phyloP scores from a whole-genome alignment of 2,888 invertebrate genomes.

The Sturmia bella region DNA sequence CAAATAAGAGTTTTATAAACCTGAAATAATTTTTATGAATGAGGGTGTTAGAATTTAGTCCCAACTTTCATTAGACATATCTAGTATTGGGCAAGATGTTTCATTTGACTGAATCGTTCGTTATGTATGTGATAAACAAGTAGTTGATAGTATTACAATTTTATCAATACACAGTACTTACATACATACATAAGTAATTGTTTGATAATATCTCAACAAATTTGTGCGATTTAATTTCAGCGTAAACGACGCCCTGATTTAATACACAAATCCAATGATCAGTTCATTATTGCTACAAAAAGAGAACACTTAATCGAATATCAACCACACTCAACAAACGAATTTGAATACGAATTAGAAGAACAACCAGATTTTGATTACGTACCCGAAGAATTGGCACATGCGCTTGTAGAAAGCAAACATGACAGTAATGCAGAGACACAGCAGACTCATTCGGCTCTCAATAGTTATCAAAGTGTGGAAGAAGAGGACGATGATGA shows the following conservation, averaged over 20 bases:
- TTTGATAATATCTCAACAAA: background rate
- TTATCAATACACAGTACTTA: conserved; percentile 2
- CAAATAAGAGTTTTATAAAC: too few species aligned
- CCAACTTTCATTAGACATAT: too few species aligned
- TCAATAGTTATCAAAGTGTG: conserved; percentile 8
- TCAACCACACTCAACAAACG: conserved; percentile 33
- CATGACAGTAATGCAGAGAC: conserved; percentile 28
- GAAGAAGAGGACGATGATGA: conserved; percentile 31
- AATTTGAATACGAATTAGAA: conserved; percentile 48
- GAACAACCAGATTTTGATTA: conserved; percentile 58
- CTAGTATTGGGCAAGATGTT: too few species aligned
- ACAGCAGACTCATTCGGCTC: conserved; percentile 20
- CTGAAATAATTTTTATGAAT: too few species aligned
- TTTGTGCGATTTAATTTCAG: conserved; percentile 29
- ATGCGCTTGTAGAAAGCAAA: conserved; percentile 43
- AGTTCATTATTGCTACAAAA: conserved; percentile 10
- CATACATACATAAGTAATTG: background rate
- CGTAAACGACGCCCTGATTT: conserved; percentile 53
- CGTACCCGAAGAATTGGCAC: conserved; percentile 42
- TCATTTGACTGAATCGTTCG: too few species aligned
- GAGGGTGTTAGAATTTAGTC: too few species aligned
- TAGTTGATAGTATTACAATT: too few species aligned
- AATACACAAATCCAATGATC: conserved; percentile 16
- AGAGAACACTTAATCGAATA: conserved; percentile 56
- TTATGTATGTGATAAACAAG: too few species aligned